Percentiles rank a stretch among this genome's conserved stretches.
phyloP scores from a whole-genome alignment of 2,797 vertebrate genomes.

The Gallinago stenura region DNA sequence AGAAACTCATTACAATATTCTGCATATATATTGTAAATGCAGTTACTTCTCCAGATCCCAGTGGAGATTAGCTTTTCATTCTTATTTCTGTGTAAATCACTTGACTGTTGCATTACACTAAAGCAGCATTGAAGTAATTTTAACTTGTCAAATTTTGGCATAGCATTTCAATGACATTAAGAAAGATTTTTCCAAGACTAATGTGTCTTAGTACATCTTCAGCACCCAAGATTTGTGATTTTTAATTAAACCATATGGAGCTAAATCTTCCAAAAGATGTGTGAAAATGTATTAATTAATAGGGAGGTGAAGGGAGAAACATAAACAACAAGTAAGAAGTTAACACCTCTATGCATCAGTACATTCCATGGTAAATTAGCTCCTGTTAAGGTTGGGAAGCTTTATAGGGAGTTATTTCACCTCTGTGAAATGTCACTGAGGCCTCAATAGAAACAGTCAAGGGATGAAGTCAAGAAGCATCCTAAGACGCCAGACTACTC shows the following conservation, averaged over 20 bases:
- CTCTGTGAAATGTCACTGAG: background rate
- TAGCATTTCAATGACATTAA: background rate
- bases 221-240: background rate
- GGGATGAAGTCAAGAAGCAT: background rate
- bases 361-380: background rate
- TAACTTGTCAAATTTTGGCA: background rate
- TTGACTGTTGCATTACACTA: background rate
- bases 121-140: background rate
- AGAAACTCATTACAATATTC: background rate
- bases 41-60: background rate
- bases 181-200: background rate
- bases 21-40: background rate
- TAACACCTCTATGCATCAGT: background rate
- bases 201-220: background rate
- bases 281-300: constrained; percentile 24
- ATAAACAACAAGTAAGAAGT: background rate
- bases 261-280: background rate
- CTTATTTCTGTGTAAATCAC: background rate
- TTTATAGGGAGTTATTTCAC: background rate
- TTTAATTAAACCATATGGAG: constrained; percentile 1
- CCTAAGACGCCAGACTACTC: background rate
- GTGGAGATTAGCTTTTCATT: background rate
- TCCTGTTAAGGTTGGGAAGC: background rate
- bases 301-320: background rate
- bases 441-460: background rate